Evolutionary conservation across 1,140 invertebrate genomes (phyloP).

Genomic region (Neuroterus valhalla): DNA sequence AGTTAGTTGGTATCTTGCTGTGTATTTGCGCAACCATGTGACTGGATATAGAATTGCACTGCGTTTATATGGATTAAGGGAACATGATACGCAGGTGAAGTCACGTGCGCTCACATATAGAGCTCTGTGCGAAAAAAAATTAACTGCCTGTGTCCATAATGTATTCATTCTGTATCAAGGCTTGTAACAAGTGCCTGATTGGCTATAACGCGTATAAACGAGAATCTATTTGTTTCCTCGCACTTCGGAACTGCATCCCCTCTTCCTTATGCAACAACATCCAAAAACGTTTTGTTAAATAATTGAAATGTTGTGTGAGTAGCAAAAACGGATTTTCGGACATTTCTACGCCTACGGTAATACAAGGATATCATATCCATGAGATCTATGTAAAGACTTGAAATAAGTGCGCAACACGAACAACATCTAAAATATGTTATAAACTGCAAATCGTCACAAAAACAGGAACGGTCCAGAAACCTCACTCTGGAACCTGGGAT

Average conservation of each 20-base stretch:
- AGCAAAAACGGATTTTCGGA: too few relatives aligned
- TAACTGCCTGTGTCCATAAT: neutral
- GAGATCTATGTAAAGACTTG: too few relatives aligned
- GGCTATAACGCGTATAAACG: neutral
- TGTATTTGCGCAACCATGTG: neutral
- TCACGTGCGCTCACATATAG: neutral
- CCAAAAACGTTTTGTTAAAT: too few relatives aligned
- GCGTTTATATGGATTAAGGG: neutral
- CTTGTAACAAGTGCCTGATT: conserved; percentile 2
- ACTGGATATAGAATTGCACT: neutral
- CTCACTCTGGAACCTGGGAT: too few relatives aligned
- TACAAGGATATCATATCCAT: too few relatives aligned
- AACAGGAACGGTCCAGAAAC: too few relatives aligned
- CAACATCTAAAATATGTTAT: too few relatives aligned
- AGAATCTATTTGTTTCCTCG: neutral
- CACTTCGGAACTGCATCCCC: neutral
- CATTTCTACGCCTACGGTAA: too few relatives aligned
- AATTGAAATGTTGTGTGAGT: too few relatives aligned
- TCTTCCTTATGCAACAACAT: neutral
- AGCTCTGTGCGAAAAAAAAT: neutral
- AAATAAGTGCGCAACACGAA: too few relatives aligned
- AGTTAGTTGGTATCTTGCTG: neutral
- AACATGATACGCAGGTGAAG: neutral
- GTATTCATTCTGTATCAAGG: neutral
- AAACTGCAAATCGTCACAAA: too few relatives aligned